These are phyloP conservation scores for Mongoloraphidia duomilia DNA, from an alignment of 2,888 invertebrate genomes.

Conservation along the genomic window DNA sequence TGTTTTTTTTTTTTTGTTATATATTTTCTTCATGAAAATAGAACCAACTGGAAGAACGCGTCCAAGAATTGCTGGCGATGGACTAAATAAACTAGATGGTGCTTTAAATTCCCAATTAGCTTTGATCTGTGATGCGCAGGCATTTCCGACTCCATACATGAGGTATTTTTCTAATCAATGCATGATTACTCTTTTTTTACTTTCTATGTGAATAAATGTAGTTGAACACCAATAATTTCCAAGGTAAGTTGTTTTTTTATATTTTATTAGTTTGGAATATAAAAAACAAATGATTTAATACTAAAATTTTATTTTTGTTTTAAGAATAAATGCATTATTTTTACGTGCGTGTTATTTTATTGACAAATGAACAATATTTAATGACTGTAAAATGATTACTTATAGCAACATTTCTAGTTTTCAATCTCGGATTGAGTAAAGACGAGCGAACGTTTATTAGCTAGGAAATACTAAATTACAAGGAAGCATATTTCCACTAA, in stretches of 20 bases:
- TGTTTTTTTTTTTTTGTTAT: neutral
- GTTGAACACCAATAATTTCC: neutral
- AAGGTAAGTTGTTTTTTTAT: neutral
- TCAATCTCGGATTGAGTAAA: no score
- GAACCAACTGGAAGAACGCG: conserved; percentile 38
- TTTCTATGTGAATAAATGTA: no score
- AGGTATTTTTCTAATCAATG: conserved; percentile 28
- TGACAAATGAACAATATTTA: no score
- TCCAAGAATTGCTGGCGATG: conserved; percentile 36
- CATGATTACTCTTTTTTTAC: neutral
- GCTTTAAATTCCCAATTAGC: conserved; percentile 20
- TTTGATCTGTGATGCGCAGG: conserved; percentile 39
- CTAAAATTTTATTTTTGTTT: neutral
- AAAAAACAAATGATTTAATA: neutral
- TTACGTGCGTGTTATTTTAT: neutral
- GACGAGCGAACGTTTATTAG: no score
- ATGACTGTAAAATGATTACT: no score
- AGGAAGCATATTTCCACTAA: no score
- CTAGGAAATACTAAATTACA: no score
- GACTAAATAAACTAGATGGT: conserved; percentile 35
- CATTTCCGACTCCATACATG: conserved; percentile 39
- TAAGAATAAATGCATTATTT: neutral
- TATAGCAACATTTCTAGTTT: no score
- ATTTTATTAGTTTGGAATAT: conserved; percentile 9
- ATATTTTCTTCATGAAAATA: conserved; percentile 17